Evolutionary conservation across 2,797 vertebrate genomes (phyloP).

Genomic region (Crenuchus spilurus): DNA sequence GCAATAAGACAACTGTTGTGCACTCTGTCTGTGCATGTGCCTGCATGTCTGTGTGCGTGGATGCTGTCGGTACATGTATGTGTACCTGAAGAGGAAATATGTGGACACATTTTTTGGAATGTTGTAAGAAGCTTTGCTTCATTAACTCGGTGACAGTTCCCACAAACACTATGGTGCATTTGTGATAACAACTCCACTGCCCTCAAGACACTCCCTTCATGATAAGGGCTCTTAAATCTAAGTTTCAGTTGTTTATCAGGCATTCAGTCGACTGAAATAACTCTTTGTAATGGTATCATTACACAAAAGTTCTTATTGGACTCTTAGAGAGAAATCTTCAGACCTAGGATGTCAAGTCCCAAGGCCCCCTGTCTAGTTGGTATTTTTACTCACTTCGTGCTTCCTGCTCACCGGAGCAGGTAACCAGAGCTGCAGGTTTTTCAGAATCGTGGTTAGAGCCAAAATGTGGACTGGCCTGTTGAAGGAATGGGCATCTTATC

Average conservation of each 20-base stretch:
- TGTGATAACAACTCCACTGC: not conserved
- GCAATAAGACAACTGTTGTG: not conserved
- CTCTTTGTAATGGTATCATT: not conserved
- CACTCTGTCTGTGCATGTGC: not conserved
- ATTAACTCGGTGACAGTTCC: not conserved
- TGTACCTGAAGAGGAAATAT: not conserved
- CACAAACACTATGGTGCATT: not conserved
- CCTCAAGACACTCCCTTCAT: constrained; percentile 5
- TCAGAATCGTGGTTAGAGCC: not conserved
- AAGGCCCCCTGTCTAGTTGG: not conserved
- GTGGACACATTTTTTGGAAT: not conserved
- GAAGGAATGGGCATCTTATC: too few species aligned
- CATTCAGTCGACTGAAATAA: not conserved
- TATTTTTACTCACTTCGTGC: not conserved
- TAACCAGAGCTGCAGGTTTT: not conserved
- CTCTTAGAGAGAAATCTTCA: not conserved
- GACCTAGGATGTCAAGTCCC: not conserved
- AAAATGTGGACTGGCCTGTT: not conserved
- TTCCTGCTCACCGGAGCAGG: not conserved
- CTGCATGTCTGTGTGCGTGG: not conserved
- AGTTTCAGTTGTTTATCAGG: not conserved
- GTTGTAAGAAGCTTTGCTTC: not conserved
- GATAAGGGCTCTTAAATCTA: constrained; percentile 2
- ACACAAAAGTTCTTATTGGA: too few species aligned
- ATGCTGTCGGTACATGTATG: not conserved